Evolutionary conservation across 2,888 invertebrate species (phyloP), one percentile per base, ranked within the genome.

Genomic region (Trachelus iudaicus): DNA sequence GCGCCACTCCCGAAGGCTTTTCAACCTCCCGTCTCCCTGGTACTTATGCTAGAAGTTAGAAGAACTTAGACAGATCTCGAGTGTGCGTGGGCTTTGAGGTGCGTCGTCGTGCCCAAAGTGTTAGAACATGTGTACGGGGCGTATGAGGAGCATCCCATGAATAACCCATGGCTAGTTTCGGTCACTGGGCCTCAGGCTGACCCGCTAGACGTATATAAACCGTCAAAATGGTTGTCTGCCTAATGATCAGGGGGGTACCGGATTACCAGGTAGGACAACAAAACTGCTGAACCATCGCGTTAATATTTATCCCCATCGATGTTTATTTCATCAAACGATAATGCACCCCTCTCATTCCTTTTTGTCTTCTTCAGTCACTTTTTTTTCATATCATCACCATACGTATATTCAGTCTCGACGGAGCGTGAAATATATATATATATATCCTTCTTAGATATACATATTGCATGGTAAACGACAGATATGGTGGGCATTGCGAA

Each of bases 281-380:
- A 84, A 84, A 85, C 83, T 85, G 85, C 85, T 85, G 85, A 85
- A 84, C 83, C 85, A 85, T 85, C 83, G 80, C 81, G 81, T 85
- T 83, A 85, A 85, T 85, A 84, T 85, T 85, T 85, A 85, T 85
- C 83, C 56, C 56, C 83, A 84, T 84, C 82, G 83, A 82, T 82
- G 76, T 77, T 80, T 77, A 71, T 77, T 73, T 73, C 76, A 34
- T 71, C 73, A 75, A 76, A 56, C 75, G 31, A 37, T 15, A n/a
- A 73, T 34, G 71, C 71, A 34, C 71, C 71, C 23, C 23, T 23
- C 56, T 2, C 56, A 4, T 15, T 56, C 6, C 40, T 56, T 56
- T 56, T 56, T 56, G 23, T 23, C 23, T 56, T 56, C 56, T 56
- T 23, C 2, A 9, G 23, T 23, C 6, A 2, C 6, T 23, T 9